Evolutionary conservation across 2,797 vertebrate species (phyloP).

Genomic region (Pteropus rufus): DNA sequence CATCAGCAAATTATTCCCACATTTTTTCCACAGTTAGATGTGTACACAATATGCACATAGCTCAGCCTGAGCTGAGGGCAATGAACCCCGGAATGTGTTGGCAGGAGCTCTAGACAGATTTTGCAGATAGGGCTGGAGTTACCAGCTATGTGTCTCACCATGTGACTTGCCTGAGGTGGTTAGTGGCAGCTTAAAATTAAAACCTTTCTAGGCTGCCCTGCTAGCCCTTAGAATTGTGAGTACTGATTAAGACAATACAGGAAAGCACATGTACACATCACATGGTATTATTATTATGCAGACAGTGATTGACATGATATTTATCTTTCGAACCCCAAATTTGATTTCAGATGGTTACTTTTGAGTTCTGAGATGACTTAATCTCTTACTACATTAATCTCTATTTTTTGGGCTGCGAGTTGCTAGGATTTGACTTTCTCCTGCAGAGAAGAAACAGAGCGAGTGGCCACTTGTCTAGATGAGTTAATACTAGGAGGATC

Average conservation of each 20-base stretch:
- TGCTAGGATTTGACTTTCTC: background rate
- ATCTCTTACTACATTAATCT: background rate
- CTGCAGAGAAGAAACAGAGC: background rate
- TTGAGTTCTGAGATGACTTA: background rate
- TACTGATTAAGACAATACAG: background rate
- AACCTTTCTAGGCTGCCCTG: background rate
- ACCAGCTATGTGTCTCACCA: background rate
- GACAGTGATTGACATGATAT: background rate
- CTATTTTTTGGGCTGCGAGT: background rate
- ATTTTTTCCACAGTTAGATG: background rate
- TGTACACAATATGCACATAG: background rate
- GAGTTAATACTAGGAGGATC: background rate
- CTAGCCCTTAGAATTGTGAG: background rate
- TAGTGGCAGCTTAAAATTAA: background rate
- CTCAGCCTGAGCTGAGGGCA: background rate
- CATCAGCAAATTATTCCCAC: background rate
- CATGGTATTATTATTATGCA: background rate
- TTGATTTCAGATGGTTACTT: background rate
- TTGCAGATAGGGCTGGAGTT: background rate
- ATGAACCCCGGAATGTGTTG: accelerated
- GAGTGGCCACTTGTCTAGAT: background rate
- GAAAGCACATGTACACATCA: background rate
- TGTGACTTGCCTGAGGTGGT: background rate
- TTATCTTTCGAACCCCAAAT: background rate
- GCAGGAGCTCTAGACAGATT: background rate